A percentile compares a stretch with the other conserved stretches of the same genome.
Evolutionary conservation across 30 jellyfish, hydroid and myxozoan genomes (phyloP).

Genomic region (Catostylus mosaicus): DNA sequence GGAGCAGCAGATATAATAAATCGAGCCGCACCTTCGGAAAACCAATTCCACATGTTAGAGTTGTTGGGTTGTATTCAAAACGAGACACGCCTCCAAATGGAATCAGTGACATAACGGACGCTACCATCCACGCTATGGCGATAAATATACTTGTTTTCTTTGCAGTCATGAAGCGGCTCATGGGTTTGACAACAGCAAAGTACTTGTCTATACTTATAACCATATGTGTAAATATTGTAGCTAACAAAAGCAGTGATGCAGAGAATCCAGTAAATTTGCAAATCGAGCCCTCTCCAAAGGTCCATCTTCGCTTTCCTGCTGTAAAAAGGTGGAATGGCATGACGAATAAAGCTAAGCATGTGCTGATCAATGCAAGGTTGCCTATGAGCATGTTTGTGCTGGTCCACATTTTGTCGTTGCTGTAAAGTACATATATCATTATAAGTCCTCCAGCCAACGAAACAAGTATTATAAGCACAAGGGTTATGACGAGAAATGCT

Average conservation of each 20-base stretch:
- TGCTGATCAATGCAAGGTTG: constrained; percentile 81
- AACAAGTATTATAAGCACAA: constrained; percentile 48
- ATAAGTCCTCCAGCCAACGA: constrained; percentile 80
- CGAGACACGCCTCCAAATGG: constrained; percentile 82
- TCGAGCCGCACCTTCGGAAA: constrained; percentile 74
- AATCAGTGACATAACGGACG: constrained; percentile 70
- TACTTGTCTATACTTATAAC: constrained; percentile 89
- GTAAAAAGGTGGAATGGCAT: constrained; percentile 91
- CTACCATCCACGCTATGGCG: constrained; percentile 66
- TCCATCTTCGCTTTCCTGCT: constrained; percentile 71
- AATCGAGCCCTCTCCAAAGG: constrained; percentile 80
- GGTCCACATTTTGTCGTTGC: constrained; percentile 92
- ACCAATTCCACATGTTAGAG: constrained; percentile 95
- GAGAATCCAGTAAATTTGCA: constrained; percentile 84
- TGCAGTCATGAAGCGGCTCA: constrained; percentile 91
- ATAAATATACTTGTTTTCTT: constrained; percentile 52
- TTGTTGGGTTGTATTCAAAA: constrained; percentile 85
- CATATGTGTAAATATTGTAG: constrained; percentile 91
- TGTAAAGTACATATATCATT: constrained; percentile 79
- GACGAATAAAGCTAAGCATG: constrained; percentile 62
- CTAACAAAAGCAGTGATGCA: constrained; percentile 74
- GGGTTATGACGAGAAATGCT: constrained; percentile 53
- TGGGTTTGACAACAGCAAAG: constrained; percentile 93
- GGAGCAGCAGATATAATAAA: constrained; percentile 44
- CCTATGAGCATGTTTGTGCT: constrained; percentile 94